Conservation (phyloP, 2,888 invertebrate species). For the Lithophane leautieri region DNA sequence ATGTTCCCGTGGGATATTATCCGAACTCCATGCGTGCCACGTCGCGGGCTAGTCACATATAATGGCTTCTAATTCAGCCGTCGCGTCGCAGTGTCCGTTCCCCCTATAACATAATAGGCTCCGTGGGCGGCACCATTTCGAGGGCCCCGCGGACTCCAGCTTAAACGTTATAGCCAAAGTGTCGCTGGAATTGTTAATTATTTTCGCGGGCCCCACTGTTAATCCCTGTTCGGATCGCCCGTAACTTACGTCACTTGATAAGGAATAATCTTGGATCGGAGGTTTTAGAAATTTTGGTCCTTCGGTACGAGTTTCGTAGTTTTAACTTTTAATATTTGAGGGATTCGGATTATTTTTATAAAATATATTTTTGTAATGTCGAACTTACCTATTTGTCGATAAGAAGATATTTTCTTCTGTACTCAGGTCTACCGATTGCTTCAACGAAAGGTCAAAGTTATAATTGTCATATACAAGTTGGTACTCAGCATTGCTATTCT, state of each 20-base stretch:
- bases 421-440: not conserved
- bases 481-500: too few species aligned
- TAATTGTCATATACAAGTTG: too few species aligned
- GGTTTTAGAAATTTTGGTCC: conserved; percentile 39
- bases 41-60: too few species aligned
- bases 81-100: conserved; percentile 26
- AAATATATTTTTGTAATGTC: not conserved
- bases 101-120: conserved; percentile 59
- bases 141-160: conserved; percentile 57
- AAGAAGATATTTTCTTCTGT: too few species aligned
- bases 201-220: conserved; percentile 58
- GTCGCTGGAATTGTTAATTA: conserved; percentile 67
- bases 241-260: conserved; percentile 54
- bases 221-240: conserved; percentile 55
- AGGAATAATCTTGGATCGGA: conserved; percentile 48
- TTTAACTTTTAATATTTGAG: conserved; percentile 19
- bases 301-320: conserved; percentile 5
- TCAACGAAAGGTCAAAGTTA: not conserved
- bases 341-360: not conserved
- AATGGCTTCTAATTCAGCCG: not conserved
- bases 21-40: too few species aligned
- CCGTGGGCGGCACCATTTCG: conserved; percentile 56
- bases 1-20: too few species aligned
- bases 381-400: not conserved
- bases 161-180: conserved; percentile 65